phyloP scores from a whole-genome alignment of 2,888 invertebrate genomes.

The Polietes domitor region DNA sequence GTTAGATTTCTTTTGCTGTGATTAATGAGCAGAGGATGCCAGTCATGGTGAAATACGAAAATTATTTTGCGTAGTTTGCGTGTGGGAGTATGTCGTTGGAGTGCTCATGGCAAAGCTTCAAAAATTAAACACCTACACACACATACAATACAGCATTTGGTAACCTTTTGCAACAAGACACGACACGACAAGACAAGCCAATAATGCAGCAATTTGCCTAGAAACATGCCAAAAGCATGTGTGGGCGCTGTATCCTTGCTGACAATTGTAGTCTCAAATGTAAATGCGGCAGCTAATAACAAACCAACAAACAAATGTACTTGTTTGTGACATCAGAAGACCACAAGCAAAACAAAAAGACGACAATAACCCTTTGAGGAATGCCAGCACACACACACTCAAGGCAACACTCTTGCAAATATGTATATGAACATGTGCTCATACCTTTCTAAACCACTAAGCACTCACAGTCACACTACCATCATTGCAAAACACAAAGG shows the following conservation, averaged over 20 bases:
- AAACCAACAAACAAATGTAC: neutral
- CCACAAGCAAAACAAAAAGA: conserved; percentile 52
- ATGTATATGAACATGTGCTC: too few species aligned
- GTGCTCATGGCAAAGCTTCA: too few species aligned
- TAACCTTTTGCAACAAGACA: too few species aligned
- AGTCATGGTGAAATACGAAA: neutral
- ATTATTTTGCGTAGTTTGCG: too few species aligned
- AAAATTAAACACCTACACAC: too few species aligned
- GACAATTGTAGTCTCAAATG: neutral
- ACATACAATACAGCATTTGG: too few species aligned
- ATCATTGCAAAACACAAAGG: conserved; percentile 24
- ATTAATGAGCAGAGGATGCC: neutral
- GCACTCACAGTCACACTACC: neutral
- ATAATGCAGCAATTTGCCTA: neutral
- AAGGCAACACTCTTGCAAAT: conserved; percentile 10
- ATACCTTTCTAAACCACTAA: conserved; percentile 9
- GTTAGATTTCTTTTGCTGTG: neutral
- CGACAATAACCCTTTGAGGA: conserved; percentile 59
- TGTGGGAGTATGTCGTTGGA: neutral
- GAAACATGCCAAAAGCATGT: neutral
- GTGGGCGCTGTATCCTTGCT: neutral
- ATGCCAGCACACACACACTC: conserved; percentile 27
- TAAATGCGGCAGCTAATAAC: neutral
- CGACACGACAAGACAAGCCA: too few species aligned
- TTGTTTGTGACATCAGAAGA: conserved; percentile 38